Conservation (phyloP, 2,797 vertebrate genomes). For the Moxostoma hubbsi region DNA sequence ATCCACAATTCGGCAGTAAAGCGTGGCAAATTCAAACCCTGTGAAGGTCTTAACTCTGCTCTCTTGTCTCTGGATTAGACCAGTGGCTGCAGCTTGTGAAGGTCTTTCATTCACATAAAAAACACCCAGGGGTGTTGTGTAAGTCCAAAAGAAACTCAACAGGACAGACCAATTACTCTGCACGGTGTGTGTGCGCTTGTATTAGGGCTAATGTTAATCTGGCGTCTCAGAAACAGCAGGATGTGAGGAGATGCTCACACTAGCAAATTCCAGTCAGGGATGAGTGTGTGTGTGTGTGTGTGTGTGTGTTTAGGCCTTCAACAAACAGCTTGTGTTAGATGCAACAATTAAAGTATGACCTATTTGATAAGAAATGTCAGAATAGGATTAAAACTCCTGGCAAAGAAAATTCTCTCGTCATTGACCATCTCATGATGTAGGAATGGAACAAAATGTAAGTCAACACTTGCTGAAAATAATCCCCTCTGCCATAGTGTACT, state of each 20-base stretch:
- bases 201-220: conserved; percentile 40
- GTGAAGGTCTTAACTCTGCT: conserved; percentile 20
- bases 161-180: conserved; percentile 33
- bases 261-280: conserved; percentile 38
- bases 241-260: conserved; percentile 20
- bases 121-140: conserved; percentile 24
- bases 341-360: not conserved
- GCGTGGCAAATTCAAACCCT: not conserved
- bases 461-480: too few relatives aligned
- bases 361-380: too few relatives aligned
- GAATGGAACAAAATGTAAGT: too few relatives aligned
- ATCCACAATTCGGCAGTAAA: conserved; percentile 1
- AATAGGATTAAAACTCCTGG: too few relatives aligned
- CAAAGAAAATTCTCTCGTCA: too few relatives aligned
- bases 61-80: conserved; percentile 11
- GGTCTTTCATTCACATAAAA: conserved; percentile 28
- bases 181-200: conserved; percentile 15
- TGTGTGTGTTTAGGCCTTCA: conserved; percentile 8
- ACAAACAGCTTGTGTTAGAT: not conserved
- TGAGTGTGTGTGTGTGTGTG: not conserved
- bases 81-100: conserved; percentile 9
- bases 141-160: conserved; percentile 28
- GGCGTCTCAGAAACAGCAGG: conserved; percentile 47
- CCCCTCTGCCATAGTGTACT: too few relatives aligned
- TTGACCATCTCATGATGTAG: too few relatives aligned